phyloP scores from a whole-genome alignment of 2,797 vertebrate genomes.

The Centropyge bicolor region DNA sequence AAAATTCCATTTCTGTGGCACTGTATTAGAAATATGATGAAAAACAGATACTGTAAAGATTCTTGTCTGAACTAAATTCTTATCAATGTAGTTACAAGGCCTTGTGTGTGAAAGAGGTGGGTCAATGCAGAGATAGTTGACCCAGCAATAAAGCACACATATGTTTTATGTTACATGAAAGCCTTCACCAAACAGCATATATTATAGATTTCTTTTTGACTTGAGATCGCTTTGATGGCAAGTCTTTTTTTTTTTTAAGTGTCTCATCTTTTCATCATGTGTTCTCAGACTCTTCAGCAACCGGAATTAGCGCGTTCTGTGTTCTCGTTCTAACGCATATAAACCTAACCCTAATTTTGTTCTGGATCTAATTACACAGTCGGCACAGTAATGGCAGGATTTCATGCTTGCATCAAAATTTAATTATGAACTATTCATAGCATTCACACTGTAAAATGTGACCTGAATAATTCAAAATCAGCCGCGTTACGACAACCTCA shows the following conservation, averaged over 20 bases:
- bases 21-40: not conserved
- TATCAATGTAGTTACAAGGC: not conserved
- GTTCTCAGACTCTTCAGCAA: slow-evolving; percentile 27
- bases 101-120: not conserved
- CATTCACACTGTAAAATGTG: slow-evolving; percentile 63
- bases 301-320: slow-evolving; percentile 22
- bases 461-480: slow-evolving; percentile 68
- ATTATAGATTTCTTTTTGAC: slow-evolving; percentile 22
- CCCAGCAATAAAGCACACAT: not conserved
- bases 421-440: slow-evolving; percentile 71
- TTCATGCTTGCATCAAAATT: slow-evolving; percentile 74
- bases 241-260: not conserved
- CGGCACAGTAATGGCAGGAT: slow-evolving; percentile 53
- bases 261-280: slow-evolving; percentile 24
- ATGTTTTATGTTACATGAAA: slow-evolving; percentile 23
- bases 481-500: slow-evolving; percentile 40
- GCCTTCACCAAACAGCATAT: slow-evolving; percentile 15
- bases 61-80: not conserved
- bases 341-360: slow-evolving; percentile 53
- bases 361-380: slow-evolving; percentile 62
- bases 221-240: slow-evolving; percentile 9
- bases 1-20: not conserved
- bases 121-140: slow-evolving; percentile 7
- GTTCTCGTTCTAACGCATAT: slow-evolving; percentile 31
- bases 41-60: not conserved